These are phyloP conservation scores for Chromoteleia sp. DNA, from an alignment of 2,888 invertebrate species.

Conservation along the genomic window DNA sequence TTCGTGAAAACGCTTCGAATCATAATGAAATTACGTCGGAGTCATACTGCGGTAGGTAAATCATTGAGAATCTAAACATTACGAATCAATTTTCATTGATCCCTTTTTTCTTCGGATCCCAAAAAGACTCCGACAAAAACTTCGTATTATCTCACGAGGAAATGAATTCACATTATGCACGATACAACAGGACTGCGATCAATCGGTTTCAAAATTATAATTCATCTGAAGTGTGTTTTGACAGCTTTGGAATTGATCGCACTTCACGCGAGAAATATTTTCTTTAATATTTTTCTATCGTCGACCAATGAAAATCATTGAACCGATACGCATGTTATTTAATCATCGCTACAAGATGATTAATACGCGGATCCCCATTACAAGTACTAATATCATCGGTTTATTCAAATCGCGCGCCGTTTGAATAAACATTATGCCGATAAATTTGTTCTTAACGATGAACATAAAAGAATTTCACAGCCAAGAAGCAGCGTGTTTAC, in stretches of 20 bases:
- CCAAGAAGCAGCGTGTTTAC: slow-evolving; percentile 30
- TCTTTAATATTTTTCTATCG: slow-evolving; percentile 17
- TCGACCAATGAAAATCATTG: slow-evolving; percentile 9
- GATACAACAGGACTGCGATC: not conserved
- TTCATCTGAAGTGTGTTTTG: slow-evolving; percentile 30
- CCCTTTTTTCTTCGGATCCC: slow-evolving; percentile 52
- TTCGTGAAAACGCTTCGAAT: slow-evolving; percentile 51
- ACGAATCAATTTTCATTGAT: slow-evolving; percentile 75
- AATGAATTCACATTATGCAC: slow-evolving; percentile 14
- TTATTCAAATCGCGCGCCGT: slow-evolving; percentile 41
- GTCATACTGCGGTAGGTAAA: slow-evolving; percentile 56
- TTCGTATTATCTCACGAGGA: slow-evolving; percentile 7
- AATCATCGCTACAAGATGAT: slow-evolving; percentile 38
- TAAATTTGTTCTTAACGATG: slow-evolving; percentile 18
- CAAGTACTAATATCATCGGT: slow-evolving; percentile 37
- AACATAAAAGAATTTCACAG: slow-evolving; percentile 14
- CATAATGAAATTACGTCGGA: slow-evolving; percentile 67
- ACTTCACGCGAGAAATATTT: slow-evolving; percentile 9
- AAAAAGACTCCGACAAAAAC: slow-evolving; percentile 65
- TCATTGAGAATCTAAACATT: slow-evolving; percentile 68
- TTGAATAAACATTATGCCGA: slow-evolving; percentile 42
- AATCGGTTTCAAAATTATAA: slow-evolving; percentile 31
- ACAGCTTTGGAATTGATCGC: slow-evolving; percentile 32
- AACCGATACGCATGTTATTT: slow-evolving; percentile 19
- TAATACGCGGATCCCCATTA: slow-evolving; percentile 29